Conservation (phyloP, 2,113 vertebrate genomes). For the Hymenochirus boettgeri region DNA sequence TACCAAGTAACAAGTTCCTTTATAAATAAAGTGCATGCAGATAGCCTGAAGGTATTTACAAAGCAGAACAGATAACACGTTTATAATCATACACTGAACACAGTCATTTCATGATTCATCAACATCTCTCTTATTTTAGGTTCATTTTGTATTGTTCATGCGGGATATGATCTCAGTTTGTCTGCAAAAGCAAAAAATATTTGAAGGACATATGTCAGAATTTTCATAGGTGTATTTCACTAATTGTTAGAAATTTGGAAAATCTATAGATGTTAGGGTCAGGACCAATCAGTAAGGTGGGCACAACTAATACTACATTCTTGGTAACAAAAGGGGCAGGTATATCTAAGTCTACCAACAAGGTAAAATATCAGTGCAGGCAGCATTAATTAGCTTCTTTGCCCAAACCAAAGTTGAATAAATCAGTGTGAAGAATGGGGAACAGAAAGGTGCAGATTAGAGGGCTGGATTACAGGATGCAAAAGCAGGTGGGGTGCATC, state of each 20-base stretch:
- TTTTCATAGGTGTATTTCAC: not conserved
- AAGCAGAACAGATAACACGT: not conserved
- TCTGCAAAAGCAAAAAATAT: slow-evolving; percentile 10
- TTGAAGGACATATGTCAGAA: slow-evolving; percentile 20
- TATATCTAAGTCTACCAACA: too few species aligned
- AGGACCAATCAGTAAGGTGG: too few species aligned
- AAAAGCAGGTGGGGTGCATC: too few species aligned
- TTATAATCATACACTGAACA: not conserved
- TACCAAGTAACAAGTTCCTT: slow-evolving; percentile 4
- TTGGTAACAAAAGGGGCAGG: too few species aligned
- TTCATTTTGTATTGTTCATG: not conserved
- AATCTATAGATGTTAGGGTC: too few species aligned
- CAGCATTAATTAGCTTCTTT: too few species aligned
- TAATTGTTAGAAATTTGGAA: slow-evolving; percentile 28
- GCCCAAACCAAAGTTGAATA: too few species aligned
- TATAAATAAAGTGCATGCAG: slow-evolving; percentile 27
- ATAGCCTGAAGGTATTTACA: slow-evolving; percentile 5
- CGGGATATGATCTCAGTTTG: not conserved
- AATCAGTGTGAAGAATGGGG: too few species aligned
- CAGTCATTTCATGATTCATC: slow-evolving; percentile 18
- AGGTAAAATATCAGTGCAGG: too few species aligned
- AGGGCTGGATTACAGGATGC: too few species aligned
- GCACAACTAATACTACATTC: too few species aligned
- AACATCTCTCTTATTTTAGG: slow-evolving; percentile 15
- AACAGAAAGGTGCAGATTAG: too few species aligned